phyloP scores from a whole-genome alignment of 1,140 invertebrate genomes.

The Saccostrea echinata region DNA sequence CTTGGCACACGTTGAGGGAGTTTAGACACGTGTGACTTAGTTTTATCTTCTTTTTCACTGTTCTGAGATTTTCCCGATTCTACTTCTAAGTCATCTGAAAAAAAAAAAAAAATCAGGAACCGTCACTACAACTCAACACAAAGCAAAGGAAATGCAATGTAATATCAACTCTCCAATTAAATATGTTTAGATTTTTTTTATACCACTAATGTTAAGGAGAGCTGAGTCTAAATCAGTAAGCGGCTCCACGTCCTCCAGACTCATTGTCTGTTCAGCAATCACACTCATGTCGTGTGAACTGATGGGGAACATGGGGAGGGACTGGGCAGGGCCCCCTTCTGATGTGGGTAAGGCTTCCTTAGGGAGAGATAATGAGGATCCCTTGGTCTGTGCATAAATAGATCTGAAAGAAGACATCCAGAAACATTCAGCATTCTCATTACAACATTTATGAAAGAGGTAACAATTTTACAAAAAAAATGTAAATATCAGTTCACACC shows the following conservation, averaged over 20 bases:
- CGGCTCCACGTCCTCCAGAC: conserved; percentile 43
- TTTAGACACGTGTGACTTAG: not conserved
- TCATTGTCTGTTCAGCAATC: conserved; percentile 64
- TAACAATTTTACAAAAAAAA: too few relatives aligned
- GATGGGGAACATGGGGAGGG: not conserved
- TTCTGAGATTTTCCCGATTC: not conserved
- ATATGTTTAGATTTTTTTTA: too few relatives aligned
- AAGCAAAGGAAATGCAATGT: too few relatives aligned
- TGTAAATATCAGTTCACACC: too few relatives aligned
- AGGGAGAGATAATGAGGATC: not conserved
- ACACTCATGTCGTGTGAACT: conserved; percentile 59
- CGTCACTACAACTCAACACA: too few relatives aligned
- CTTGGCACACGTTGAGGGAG: conserved; percentile 19
- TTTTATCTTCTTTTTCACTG: not conserved
- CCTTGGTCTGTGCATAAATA: conserved; percentile 15
- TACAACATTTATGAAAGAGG: too few relatives aligned
- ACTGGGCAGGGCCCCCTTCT: not conserved
- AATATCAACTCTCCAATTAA: too few relatives aligned
- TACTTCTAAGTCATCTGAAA: not conserved
- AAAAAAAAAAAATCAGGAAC: not conserved
- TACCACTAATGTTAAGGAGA: not conserved
- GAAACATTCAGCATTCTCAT: too few relatives aligned
- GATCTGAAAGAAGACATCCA: conserved; percentile 24
- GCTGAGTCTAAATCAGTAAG: not conserved
- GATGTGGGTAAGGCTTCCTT: not conserved